These are phyloP conservation scores for Rhagoletis zephyria DNA, from an alignment of 1,140 invertebrate genomes.

Conservation along the genomic window DNA sequence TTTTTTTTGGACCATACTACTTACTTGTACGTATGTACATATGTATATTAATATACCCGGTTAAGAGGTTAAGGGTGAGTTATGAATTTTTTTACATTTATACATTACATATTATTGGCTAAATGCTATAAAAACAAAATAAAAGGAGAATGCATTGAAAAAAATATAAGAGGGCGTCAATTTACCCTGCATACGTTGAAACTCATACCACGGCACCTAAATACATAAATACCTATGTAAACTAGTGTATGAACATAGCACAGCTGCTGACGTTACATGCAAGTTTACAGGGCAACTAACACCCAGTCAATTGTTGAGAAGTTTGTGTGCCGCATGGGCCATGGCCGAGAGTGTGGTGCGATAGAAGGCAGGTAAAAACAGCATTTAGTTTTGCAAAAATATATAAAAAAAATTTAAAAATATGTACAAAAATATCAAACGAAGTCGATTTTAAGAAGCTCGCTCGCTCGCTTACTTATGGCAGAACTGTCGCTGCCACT, in stretches of 20 bases:
- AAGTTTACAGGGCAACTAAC: background rate
- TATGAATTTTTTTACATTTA: constrained; percentile 45
- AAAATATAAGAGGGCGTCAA: constrained; percentile 5
- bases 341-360: background rate
- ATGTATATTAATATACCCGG: no score
- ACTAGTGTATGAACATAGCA: no score
- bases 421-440: background rate
- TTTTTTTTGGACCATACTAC: no score
- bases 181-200: background rate
- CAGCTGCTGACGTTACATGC: background rate
- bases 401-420: background rate
- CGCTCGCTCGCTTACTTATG: background rate
- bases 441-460: background rate
- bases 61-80: constrained; percentile 4
- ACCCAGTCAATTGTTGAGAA: background rate
- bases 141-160: background rate
- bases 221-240: no score
- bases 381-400: no score
- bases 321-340: background rate
- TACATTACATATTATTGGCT: constrained; percentile 45
- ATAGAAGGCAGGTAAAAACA: no score
- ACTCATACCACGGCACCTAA: no score
- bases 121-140: background rate
- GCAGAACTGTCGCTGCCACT: background rate
- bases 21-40: no score